Evolutionary conservation across 2,113 vertebrate species (phyloP).

Genomic region (Oceanodroma tethys): DNA sequence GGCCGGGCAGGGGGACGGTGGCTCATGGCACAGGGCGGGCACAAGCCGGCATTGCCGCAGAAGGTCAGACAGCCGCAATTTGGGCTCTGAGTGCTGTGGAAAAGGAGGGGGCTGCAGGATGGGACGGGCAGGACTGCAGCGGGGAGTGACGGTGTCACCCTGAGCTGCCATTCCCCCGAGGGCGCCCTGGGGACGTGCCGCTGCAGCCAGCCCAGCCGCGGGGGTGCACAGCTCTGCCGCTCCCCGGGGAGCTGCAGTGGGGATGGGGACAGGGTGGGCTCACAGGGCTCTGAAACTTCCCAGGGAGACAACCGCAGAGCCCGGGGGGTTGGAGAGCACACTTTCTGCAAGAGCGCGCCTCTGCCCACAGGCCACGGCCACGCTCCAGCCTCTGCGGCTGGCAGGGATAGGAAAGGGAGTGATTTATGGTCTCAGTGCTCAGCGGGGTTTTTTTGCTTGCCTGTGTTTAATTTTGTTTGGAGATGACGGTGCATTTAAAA

Average conservation of each 20-base stretch:
- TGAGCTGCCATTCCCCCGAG: fast-evolving
- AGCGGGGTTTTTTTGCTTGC: fast-evolving
- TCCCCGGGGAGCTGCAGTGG: background rate
- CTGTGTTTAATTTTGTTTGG: background rate
- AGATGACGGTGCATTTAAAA: background rate
- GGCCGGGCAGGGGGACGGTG: background rate
- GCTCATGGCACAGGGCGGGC: fast-evolving
- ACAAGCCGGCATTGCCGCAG: fast-evolving
- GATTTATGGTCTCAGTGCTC: background rate
- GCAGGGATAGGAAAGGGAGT: background rate
- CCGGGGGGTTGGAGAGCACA: fast-evolving
- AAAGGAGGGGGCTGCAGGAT: background rate
- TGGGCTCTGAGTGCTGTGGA: background rate
- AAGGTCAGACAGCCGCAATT: fast-evolving
- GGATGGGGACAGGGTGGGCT: background rate
- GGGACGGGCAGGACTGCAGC: background rate
- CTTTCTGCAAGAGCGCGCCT: background rate
- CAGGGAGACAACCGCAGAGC: background rate
- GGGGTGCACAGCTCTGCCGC: background rate
- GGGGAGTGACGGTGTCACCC: fast-evolving
- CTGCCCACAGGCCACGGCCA: background rate
- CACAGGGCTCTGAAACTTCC: background rate
- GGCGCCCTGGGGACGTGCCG: fast-evolving
- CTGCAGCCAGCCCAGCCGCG: fast-evolving
- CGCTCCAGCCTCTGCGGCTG: fast-evolving